Conservation (phyloP, 2,797 vertebrate species). For the Lutjanus campechanus region DNA sequence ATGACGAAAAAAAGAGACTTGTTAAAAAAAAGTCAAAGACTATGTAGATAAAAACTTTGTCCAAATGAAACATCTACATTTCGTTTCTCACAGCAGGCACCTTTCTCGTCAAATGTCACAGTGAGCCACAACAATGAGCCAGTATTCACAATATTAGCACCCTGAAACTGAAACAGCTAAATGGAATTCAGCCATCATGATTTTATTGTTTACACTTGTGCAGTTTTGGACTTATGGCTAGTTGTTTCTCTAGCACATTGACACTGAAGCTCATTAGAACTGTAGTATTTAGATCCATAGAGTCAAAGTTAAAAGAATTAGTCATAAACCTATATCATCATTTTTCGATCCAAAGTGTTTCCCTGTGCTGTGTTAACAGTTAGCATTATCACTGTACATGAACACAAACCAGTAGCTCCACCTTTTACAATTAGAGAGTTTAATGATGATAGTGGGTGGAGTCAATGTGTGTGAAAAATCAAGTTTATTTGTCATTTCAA, state of each 20-base stretch:
- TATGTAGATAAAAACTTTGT: not conserved
- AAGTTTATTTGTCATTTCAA: constrained; percentile 5
- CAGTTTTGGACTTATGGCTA: not conserved
- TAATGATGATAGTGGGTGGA: not conserved
- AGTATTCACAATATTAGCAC: no score
- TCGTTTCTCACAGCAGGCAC: no score
- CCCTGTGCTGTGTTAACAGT: not conserved
- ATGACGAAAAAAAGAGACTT: not conserved
- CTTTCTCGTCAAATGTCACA: not conserved
- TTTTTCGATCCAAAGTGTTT: not conserved
- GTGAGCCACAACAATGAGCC: not conserved
- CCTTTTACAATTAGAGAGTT: not conserved
- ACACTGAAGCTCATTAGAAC: not conserved
- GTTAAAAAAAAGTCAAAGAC: not conserved
- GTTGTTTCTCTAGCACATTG: no score
- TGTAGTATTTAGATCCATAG: not conserved
- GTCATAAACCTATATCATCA: no score
- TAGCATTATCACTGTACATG: not conserved
- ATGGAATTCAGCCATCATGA: no score
- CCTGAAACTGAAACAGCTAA: no score
- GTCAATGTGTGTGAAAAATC: no score
- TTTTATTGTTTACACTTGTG: no score
- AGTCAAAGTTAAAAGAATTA: no score
- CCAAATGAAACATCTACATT: no score
- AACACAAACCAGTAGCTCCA: not conserved